These are phyloP conservation scores for Ptyas mucosa DNA, from an alignment of 2,113 vertebrate genomes.

Conservation along the genomic window DNA sequence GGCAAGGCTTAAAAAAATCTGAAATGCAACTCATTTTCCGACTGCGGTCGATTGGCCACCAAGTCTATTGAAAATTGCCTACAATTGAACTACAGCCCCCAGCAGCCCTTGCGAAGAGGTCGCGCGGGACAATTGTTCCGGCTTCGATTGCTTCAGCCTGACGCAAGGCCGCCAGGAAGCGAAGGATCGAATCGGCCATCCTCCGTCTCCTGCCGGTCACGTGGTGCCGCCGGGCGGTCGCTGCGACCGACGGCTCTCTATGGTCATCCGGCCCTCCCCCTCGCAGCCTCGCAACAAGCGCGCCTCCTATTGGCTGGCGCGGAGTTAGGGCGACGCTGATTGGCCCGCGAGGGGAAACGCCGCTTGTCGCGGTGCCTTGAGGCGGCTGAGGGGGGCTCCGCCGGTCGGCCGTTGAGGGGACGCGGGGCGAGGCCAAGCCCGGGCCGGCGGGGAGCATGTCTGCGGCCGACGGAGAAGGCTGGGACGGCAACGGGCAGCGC, in stretches of 20 bases:
- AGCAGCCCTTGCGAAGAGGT: neutral
- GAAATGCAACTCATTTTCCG: neutral
- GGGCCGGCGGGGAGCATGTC: constrained; percentile 60
- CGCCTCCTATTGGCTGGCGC: constrained; percentile 60
- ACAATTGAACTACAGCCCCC: neutral
- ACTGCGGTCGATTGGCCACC: fast-evolving
- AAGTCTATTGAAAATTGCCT: too few relatives aligned
- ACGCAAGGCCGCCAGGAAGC: neutral
- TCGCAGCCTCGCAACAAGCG: constrained; percentile 56
- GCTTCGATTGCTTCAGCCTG: constrained; percentile 14
- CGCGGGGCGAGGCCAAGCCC: neutral
- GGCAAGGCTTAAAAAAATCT: neutral
- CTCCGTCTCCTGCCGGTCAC: constrained; percentile 34
- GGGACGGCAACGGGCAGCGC: constrained; percentile 65
- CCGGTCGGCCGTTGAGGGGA: neutral
- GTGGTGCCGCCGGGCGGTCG: constrained; percentile 15
- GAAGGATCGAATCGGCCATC: neutral
- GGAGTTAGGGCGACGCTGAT: constrained; percentile 39
- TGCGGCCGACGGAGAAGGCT: constrained; percentile 57
- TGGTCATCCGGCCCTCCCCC: fast-evolving
- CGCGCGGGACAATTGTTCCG: neutral
- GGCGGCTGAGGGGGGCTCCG: constrained; percentile 28
- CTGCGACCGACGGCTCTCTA: neutral
- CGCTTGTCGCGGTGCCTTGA: constrained; percentile 9
- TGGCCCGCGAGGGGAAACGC: constrained; percentile 32